Evolutionary conservation across 2,113 vertebrate species (phyloP), one percentile per base, ranked within the genome.

Genomic region (Brevimyrus niger): DNA sequence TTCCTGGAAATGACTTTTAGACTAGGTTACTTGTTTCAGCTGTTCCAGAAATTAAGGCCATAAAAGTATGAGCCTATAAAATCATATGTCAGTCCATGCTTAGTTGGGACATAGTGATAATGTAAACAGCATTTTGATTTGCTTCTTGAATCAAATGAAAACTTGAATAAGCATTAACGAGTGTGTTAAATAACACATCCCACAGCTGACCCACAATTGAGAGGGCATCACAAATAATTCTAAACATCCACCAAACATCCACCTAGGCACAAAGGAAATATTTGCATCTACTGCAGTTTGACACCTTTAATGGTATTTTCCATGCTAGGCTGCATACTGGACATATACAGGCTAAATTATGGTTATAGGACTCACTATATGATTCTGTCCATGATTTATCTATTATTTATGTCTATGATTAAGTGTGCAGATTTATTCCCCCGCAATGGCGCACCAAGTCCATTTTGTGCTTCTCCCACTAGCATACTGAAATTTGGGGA

Each of bases 1-100:
- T 82, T 80, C 69, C 88, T 38, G 88, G 69, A 88, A 88, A 46
- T 88, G 21, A 50, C 87, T 88, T 84, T 80, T 35, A 80, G 31
- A 48, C 44, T 47, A 85, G n/a, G 19, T 85, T 85, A 47, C 82
- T 85, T 46, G 42, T n/a, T 47, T 47, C 46, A 80, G 35, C 73
- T 80, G 73, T 80, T 80, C 73, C 44, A n/a, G 46, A 85, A 85
- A 23, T 85, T 44, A 85, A 85, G 19, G 19, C n/a, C 44, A 47
- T 46, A 80, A 80, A 38, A 80, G 15, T 80, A 35, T 80, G 73
- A 80, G 35, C 35, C 35, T 17, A 80, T 80, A 42, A 80, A 80
- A 80, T 80, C 6, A 1, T 38, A 80, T 7, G 35, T 80, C 31
- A 9, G 69, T 31, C 27, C 3, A 35, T 38, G 31, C 35, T 80